These are phyloP conservation scores for Lerema accius DNA, from an alignment of 1,140 invertebrate species.

Conservation along the genomic window DNA sequence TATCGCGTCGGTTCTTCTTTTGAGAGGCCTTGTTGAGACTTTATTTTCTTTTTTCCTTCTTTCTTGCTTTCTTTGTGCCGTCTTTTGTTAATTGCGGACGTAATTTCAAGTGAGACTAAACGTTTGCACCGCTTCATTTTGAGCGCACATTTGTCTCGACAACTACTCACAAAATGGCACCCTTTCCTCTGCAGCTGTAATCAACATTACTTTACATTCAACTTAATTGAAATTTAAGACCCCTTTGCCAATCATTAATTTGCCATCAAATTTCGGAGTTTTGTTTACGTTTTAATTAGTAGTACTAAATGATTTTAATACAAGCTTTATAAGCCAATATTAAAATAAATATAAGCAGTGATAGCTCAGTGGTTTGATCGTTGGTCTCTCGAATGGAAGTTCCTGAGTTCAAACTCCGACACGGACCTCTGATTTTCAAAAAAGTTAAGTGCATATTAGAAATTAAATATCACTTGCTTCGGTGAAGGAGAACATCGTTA, in stretches of 20 bases:
- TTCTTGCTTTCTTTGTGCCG: slow-evolving; percentile 15
- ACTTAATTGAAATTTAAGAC: neutral
- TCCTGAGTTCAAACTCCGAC: too few species aligned
- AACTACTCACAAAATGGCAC: slow-evolving; percentile 14
- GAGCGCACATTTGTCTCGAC: slow-evolving; percentile 28
- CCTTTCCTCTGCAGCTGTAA: slow-evolving; percentile 19
- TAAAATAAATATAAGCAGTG: too few species aligned
- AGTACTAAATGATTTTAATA: too few species aligned
- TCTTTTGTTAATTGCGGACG: slow-evolving; percentile 33
- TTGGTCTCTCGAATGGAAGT: too few species aligned
- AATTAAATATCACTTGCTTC: too few species aligned
- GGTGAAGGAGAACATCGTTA: too few species aligned
- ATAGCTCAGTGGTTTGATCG: too few species aligned
- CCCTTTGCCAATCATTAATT: too few species aligned
- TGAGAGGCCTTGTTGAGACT: slow-evolving; percentile 16
- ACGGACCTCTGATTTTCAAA: too few species aligned
- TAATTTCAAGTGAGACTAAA: slow-evolving; percentile 33
- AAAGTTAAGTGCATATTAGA: too few species aligned
- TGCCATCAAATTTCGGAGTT: neutral
- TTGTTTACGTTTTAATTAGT: too few species aligned
- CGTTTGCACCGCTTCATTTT: slow-evolving; percentile 26
- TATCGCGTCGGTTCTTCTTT: slow-evolving; percentile 8
- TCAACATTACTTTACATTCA: slow-evolving; percentile 18
- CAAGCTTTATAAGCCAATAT: too few species aligned
- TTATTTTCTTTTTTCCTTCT: slow-evolving; percentile 18